phyloP scores from a whole-genome alignment of 2,113 vertebrate species.

The Rhizomys pruinosus region DNA sequence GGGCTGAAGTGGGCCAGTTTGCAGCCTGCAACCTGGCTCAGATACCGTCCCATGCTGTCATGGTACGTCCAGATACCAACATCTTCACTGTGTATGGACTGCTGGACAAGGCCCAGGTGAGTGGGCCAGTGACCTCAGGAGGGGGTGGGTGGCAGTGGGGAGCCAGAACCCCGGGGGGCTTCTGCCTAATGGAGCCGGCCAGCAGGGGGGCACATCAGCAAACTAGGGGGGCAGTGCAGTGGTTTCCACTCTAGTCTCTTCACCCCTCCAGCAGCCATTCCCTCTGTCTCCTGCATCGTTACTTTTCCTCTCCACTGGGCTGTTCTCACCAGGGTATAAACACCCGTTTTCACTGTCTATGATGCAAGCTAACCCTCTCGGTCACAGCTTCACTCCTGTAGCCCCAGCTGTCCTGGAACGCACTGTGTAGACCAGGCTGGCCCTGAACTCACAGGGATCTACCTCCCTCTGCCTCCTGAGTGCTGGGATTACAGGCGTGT shows the following conservation, averaged over 20 bases:
- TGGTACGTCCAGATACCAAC: slow-evolving; percentile 92
- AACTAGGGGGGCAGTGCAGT: background rate
- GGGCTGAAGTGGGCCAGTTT: slow-evolving; percentile 92
- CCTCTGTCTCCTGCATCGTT: background rate
- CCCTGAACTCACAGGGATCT: too few relatives aligned
- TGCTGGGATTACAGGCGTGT: too few relatives aligned
- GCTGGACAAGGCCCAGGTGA: slow-evolving; percentile 94
- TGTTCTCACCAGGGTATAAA: background rate
- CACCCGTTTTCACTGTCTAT: background rate
- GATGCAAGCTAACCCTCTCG: background rate
- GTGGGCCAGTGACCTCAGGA: background rate
- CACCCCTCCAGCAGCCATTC: background rate
- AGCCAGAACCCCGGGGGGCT: background rate
- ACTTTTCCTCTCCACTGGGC: background rate
- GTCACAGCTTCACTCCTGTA: background rate
- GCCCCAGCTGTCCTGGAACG: too few relatives aligned
- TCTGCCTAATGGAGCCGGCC: background rate
- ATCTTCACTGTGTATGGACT: slow-evolving; percentile 91
- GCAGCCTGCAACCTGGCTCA: slow-evolving; percentile 90
- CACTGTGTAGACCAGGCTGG: too few relatives aligned
- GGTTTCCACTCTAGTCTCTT: background rate
- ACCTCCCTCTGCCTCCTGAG: too few relatives aligned
- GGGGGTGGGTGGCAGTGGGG: background rate
- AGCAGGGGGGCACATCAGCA: background rate
- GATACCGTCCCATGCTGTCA: slow-evolving; percentile 93